Conservation (phyloP, 1,140 invertebrate genomes). For the Coptotermes formosanus region DNA sequence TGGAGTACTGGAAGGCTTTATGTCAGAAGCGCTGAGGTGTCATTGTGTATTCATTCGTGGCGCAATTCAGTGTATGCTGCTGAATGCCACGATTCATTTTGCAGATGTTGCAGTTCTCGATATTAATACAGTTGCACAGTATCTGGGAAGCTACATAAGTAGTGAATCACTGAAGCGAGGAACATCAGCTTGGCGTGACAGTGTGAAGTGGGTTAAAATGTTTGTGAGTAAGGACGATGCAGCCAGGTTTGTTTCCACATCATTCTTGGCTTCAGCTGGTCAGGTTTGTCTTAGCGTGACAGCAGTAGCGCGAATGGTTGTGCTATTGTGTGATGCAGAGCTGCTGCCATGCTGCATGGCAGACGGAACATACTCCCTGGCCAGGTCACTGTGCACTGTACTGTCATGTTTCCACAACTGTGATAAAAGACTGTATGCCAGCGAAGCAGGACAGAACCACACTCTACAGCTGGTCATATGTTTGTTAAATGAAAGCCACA, state of each 20-base stretch:
- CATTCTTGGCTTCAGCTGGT: not conserved
- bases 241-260: not conserved
- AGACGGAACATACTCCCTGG: not conserved
- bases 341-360: not conserved
- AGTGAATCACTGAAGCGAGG: slow-evolving; percentile 38
- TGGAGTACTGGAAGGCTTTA: slow-evolving; percentile 36
- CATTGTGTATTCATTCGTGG: slow-evolving; percentile 39
- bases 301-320: slow-evolving; percentile 25
- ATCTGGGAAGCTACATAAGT: slow-evolving; percentile 34
- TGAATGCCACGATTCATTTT: slow-evolving; percentile 36
- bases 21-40: slow-evolving; percentile 36
- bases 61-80: slow-evolving; percentile 39
- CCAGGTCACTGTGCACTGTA: not conserved
- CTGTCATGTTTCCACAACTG: slow-evolving; percentile 9
- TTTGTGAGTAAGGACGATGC: slow-evolving; percentile 29
- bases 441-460: not conserved
- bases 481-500: slow-evolving; percentile 27
- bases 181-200: slow-evolving; percentile 33
- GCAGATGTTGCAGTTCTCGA: slow-evolving; percentile 19
- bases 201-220: slow-evolving; percentile 35
- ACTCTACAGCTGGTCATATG: not conserved
- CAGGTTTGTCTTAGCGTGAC: not conserved
- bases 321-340: slow-evolving; percentile 29
- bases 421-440: slow-evolving; percentile 24
- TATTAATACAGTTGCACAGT: slow-evolving; percentile 26